Conservation (phyloP, 2,888 invertebrate species). For the Megamerina dolium region DNA sequence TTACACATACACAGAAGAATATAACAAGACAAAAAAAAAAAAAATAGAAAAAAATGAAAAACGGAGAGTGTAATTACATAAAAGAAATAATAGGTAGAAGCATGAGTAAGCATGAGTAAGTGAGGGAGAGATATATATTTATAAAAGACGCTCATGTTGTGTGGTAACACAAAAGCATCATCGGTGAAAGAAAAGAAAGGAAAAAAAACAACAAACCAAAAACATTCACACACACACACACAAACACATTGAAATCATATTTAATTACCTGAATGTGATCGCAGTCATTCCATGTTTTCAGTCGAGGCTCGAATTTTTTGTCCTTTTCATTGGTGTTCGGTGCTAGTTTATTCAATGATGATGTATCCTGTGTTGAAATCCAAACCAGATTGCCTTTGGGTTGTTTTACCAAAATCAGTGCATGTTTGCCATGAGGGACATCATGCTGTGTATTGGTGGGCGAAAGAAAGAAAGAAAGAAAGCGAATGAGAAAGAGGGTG, state of each 20-base stretch:
- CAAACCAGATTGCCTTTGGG: slow-evolving; percentile 79
- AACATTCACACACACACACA: too few species aligned
- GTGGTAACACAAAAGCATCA: too few species aligned
- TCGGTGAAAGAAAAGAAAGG: background rate
- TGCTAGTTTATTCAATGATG: slow-evolving; percentile 56
- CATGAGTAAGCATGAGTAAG: too few species aligned
- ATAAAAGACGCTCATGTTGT: too few species aligned
- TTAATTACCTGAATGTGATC: slow-evolving; percentile 67
- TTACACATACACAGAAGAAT: too few species aligned
- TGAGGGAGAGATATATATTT: too few species aligned
- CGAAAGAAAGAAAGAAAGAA: too few species aligned
- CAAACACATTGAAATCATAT: slow-evolving; percentile 7
- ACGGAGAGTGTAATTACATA: too few species aligned
- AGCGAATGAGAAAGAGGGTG: too few species aligned
- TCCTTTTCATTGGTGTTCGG: slow-evolving; percentile 53
- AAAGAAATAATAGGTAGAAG: too few species aligned
- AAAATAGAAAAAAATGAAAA: too few species aligned
- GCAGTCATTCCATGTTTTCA: slow-evolving; percentile 78
- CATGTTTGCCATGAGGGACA: slow-evolving; percentile 80
- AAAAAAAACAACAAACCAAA: background rate
- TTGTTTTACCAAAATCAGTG: slow-evolving; percentile 78
- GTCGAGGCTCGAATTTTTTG: slow-evolving; percentile 51
- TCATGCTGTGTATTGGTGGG: slow-evolving; percentile 65
- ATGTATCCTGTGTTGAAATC: slow-evolving; percentile 68
- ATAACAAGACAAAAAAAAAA: too few species aligned